Evolutionary conservation across 2,888 invertebrate genomes (phyloP).

Genomic region (Drosophila fulvimacula): DNA sequence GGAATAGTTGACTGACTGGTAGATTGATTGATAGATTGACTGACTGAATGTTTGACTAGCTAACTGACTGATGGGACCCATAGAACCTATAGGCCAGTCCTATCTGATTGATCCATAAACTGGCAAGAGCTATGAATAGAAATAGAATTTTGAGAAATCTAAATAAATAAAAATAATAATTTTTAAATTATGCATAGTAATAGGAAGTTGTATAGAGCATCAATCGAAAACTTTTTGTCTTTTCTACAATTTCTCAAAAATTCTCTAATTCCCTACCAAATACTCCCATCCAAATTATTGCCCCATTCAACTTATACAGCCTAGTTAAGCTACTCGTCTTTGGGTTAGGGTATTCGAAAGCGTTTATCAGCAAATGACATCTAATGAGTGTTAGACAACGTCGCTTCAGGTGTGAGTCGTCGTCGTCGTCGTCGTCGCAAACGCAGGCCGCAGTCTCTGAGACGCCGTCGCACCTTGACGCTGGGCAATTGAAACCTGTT

Average conservation of each 20-base stretch:
- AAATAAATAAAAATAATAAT: no score
- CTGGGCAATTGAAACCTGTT: slow-evolving; percentile 65
- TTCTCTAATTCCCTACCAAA: background rate
- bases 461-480: slow-evolving; percentile 61
- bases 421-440: background rate
- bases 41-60: no score
- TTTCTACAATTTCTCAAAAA: no score
- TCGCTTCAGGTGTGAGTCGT: slow-evolving; percentile 59
- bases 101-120: background rate
- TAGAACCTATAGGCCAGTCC: no score
- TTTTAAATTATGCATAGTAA: no score
- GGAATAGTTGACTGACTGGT: no score
- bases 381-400: slow-evolving; percentile 76
- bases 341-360: slow-evolving; percentile 39
- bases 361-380: slow-evolving; percentile 77
- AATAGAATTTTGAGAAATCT: background rate
- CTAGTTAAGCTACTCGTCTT: background rate
- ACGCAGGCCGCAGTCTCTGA: background rate
- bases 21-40: background rate
- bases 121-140: background rate
- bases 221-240: no score
- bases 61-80: no score
- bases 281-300: background rate
- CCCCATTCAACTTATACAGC: no score
- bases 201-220: no score